These are phyloP conservation scores for Echiichthys vipera DNA, from an alignment of 2,797 vertebrate genomes.

Conservation along the genomic window DNA sequence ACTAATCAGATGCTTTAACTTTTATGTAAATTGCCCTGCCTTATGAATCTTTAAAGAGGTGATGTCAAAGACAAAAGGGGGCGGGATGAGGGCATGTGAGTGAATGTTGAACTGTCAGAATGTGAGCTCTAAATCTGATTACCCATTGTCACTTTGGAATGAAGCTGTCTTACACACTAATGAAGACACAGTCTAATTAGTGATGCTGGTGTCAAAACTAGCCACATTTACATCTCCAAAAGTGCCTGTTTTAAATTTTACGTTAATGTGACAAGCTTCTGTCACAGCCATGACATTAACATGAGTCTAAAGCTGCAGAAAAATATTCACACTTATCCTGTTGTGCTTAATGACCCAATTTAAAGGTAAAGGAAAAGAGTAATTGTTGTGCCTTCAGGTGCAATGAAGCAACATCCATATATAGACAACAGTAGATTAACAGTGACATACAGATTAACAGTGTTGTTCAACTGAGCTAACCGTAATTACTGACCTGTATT, in stretches of 20 bases:
- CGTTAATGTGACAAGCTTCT: constrained; percentile 10
- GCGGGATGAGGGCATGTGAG: constrained; percentile 59
- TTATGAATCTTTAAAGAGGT: constrained; percentile 87
- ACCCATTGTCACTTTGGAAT: constrained; percentile 36
- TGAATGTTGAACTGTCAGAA: constrained; percentile 61
- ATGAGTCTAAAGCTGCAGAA: constrained; percentile 23
- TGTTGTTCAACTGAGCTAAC: constrained; percentile 67
- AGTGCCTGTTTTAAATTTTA: constrained; percentile 25
- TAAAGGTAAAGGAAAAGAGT: constrained; percentile 61
- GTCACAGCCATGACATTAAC: neutral
- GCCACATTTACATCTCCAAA: constrained; percentile 7
- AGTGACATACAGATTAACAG: constrained; percentile 70
- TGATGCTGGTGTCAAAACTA: constrained; percentile 39
- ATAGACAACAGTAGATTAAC: constrained; percentile 72
- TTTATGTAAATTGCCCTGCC: constrained; percentile 82
- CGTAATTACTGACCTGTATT: constrained; percentile 79
- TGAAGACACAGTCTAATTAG: constrained; percentile 62
- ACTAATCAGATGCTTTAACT: constrained; percentile 84
- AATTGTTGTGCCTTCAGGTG: constrained; percentile 68
- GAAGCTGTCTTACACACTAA: constrained; percentile 41
- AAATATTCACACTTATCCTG: constrained; percentile 38
- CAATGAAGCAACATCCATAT: constrained; percentile 66
- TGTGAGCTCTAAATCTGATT: constrained; percentile 69
- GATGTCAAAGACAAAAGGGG: constrained; percentile 84
- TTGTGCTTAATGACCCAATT: constrained; percentile 61